Evolutionary conservation across 2,113 vertebrate species (phyloP).

Genomic region (Nasalis larvatus): DNA sequence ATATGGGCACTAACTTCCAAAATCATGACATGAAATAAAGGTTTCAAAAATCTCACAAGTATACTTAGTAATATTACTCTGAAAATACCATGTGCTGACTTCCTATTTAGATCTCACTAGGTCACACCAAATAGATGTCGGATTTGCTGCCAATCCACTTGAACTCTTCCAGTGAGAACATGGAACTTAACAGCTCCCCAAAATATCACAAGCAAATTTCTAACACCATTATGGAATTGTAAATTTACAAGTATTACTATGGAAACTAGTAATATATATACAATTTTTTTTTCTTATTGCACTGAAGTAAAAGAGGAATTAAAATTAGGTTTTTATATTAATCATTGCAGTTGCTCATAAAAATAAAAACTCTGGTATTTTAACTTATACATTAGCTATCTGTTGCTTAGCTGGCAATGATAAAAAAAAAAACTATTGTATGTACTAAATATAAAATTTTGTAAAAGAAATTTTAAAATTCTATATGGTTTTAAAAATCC

Average conservation of each 20-base stretch:
- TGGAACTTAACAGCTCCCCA: constrained; percentile 21
- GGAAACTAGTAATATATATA: not conserved
- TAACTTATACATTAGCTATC: not conserved
- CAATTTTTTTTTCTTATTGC: not conserved
- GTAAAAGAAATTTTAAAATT: not conserved
- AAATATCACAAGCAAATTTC: constrained; percentile 49
- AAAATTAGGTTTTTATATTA: constrained; percentile 18
- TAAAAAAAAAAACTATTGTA: not conserved
- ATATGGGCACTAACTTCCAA: not conserved
- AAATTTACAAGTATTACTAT: not conserved
- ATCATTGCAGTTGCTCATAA: not conserved
- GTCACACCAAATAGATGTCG: not conserved
- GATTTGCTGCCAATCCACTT: constrained; percentile 25
- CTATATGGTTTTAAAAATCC: not conserved
- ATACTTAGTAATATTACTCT: not conserved
- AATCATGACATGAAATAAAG: not conserved
- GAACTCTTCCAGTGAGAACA: not conserved
- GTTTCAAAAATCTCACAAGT: constrained; percentile 10
- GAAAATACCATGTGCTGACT: not conserved
- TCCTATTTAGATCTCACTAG: not conserved
- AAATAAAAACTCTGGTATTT: constrained; percentile 31
- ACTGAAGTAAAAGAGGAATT: constrained; percentile 22
- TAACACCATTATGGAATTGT: not conserved
- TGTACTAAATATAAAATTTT: constrained; percentile 22
- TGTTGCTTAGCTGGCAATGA: constrained; percentile 7